Evolutionary conservation across 2,797 vertebrate species (phyloP).

Genomic region (Anguilla obscura): DNA sequence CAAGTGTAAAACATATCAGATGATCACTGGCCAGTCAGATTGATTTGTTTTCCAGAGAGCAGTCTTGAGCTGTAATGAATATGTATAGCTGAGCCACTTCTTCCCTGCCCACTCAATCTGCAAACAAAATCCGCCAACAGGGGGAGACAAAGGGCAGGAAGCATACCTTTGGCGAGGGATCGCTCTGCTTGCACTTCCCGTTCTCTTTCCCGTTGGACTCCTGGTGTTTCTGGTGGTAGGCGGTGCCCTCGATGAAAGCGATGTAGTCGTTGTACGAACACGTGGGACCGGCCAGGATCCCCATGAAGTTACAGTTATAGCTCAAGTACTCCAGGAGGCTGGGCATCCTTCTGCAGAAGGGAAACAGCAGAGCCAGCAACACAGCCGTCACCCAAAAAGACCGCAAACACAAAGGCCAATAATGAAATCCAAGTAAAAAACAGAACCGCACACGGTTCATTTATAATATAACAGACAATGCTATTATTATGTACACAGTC

Average conservation of each 20-base stretch:
- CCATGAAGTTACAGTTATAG: slow-evolving; percentile 99
- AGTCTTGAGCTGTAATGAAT: background rate
- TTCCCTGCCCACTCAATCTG: background rate
- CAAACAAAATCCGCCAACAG: slow-evolving; percentile 23
- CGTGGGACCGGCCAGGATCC: slow-evolving; percentile 92
- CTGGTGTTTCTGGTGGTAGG: slow-evolving; percentile 75
- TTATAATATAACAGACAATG: background rate
- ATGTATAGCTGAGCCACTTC: background rate
- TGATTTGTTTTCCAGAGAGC: background rate
- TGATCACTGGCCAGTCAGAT: background rate
- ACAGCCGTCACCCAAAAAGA: background rate
- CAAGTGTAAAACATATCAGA: background rate
- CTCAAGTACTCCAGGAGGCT: slow-evolving; percentile 95
- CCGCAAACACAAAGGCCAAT: background rate
- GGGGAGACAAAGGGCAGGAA: slow-evolving; percentile 27
- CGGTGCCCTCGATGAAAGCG: slow-evolving; percentile 91
- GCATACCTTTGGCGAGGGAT: slow-evolving; percentile 90
- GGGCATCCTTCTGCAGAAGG: slow-evolving; percentile 86
- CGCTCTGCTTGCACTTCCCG: slow-evolving; percentile 76
- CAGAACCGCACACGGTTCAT: background rate
- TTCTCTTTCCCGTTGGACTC: slow-evolving; percentile 86
- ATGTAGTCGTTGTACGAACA: slow-evolving; percentile 99
- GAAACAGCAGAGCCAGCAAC: background rate
- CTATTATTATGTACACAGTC: background rate
- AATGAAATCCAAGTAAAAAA: background rate